Conservation (phyloP, 2,797 vertebrate genomes). For the Cryptoblepharus egeriae region DNA sequence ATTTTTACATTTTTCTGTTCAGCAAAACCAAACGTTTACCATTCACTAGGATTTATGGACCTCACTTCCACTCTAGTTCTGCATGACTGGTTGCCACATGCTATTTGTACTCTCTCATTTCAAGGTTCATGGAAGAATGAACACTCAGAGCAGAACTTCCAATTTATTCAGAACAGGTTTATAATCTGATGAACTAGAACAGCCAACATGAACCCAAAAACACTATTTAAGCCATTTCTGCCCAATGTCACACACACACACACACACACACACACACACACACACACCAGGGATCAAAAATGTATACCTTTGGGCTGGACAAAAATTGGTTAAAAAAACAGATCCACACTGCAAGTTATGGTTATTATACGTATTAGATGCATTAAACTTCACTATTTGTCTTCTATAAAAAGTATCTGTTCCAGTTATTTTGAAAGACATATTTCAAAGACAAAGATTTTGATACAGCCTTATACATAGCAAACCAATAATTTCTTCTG, state of each 20-base stretch:
- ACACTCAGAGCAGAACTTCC: constrained; percentile 11
- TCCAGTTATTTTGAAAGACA: neutral
- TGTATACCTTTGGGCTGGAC: no score
- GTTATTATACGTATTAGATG: neutral
- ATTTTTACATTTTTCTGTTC: constrained; percentile 10
- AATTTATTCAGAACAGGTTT: constrained; percentile 1
- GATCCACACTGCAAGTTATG: neutral
- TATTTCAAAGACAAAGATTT: neutral
- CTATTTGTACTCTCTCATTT: neutral
- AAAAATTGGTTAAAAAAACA: no score
- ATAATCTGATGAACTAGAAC: neutral
- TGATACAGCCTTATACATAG: neutral
- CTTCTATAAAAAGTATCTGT: neutral
- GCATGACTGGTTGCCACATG: constrained; percentile 28
- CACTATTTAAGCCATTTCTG: no score
- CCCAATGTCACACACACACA: no score
- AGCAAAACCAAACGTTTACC: neutral
- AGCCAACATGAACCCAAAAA: neutral
- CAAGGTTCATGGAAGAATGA: constrained; percentile 7
- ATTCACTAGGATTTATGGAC: neutral
- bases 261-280: no score
- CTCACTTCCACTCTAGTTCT: constrained; percentile 17
- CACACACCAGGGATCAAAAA: no score
- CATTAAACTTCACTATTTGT: neutral
- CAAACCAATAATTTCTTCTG: neutral